phyloP scores from a whole-genome alignment of 2,888 invertebrate genomes.

The Bembecia ichneumoniformis region DNA sequence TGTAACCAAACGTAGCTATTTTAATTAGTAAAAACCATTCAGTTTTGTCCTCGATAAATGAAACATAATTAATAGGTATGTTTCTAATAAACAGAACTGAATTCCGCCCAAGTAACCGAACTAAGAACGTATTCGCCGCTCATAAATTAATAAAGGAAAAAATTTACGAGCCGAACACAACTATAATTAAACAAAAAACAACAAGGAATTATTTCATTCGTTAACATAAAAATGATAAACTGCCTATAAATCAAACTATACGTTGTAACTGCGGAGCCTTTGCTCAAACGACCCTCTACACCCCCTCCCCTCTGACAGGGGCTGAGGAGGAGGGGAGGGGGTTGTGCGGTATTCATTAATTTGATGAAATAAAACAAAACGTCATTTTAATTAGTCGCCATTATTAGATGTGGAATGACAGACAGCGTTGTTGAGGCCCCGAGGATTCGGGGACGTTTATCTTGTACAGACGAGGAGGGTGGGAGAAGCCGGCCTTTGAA shows the following conservation, averaged over 20 bases:
- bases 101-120: background rate
- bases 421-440: constrained; percentile 24
- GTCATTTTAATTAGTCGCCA: constrained; percentile 53
- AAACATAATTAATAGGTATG: too few relatives aligned
- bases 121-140: constrained; percentile 1
- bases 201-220: constrained; percentile 27
- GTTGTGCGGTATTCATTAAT: constrained; percentile 9
- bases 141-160: constrained; percentile 15
- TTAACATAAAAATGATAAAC: constrained; percentile 44
- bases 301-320: constrained; percentile 1
- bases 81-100: background rate
- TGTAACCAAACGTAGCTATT: too few relatives aligned
- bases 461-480: constrained; percentile 22
- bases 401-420: constrained; percentile 44
- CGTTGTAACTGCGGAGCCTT: constrained; percentile 18
- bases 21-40: too few relatives aligned
- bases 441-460: constrained; percentile 26
- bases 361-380: constrained; percentile 52
- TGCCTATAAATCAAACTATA: constrained; percentile 46
- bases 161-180: constrained; percentile 15
- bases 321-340: constrained; percentile 14
- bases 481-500: constrained; percentile 8
- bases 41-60: too few relatives aligned
- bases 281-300: background rate
- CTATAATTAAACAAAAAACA: constrained; percentile 22